Evolutionary conservation across 37 sponge, comb jelly and placozoan species (phyloP), one percentile per base, ranked within the genome.

Genomic region (Petrosia ficiformis): DNA sequence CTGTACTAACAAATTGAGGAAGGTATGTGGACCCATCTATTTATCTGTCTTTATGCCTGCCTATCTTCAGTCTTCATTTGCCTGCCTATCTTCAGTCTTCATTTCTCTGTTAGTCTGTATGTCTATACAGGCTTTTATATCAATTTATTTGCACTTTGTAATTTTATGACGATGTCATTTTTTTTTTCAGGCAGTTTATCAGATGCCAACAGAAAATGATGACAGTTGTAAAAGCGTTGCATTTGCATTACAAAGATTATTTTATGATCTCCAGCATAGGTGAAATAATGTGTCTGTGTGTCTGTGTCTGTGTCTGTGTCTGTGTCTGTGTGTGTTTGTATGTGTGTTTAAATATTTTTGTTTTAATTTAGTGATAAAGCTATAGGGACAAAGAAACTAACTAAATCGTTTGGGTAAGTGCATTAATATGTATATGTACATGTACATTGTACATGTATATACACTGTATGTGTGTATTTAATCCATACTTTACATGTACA

Each of bases 301-400:
- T 2, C 37, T 73, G 58, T 73, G 58, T 33, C 24, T n/a, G 28
- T n/a, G n/a, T n/a, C n/a, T n/a, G 24, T 73, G 64, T 72, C 11
- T 36, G 22, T 35, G 22, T 54, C 14, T 41, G 6, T 38, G 10
- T 37, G 24, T 73, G 64, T 72, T 4, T 36, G 22, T 35, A 25
- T 54, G 10, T 41, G 6, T 38, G 10, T 37, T 68, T 25, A 44
- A 24, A n/a, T 4, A 11, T 61, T 36, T 79, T 10, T 63, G 2
- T 8, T 1, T 38, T n/a, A 29, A 4, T 1, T 24, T 52, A 96
- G 96, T 82, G 98, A 94, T 65, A 94, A 88, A 54, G 87, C 94
- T 59, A 96, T 98, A 10, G 94, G 91, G 1, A 98, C 99, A 30
- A 98, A 95, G 78, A 98, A 98, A 70, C 81, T 98, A 57, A 98